A percentile compares a stretch with the other conserved stretches of the same genome.
Evolutionary conservation across 2,113 vertebrate genomes (phyloP).

Genomic region (Ceratotherium simum): DNA sequence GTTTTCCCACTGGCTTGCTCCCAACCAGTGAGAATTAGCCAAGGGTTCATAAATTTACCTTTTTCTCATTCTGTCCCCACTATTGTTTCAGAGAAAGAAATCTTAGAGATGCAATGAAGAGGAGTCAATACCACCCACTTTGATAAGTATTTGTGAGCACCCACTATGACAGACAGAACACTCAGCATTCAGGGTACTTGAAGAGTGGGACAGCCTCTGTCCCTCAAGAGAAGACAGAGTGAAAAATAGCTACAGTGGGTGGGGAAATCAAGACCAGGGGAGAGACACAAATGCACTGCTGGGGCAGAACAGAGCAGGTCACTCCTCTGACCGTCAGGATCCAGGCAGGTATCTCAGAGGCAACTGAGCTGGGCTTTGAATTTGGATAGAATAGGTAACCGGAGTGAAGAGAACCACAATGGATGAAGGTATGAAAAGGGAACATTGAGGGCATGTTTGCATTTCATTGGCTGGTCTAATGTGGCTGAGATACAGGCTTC

Average conservation of each 20-base stretch:
- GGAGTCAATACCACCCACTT: not conserved
- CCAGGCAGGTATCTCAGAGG: not conserved
- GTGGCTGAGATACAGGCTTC: not conserved
- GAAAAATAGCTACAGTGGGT: too few relatives aligned
- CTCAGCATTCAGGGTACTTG: not conserved
- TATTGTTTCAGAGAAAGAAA: too few relatives aligned
- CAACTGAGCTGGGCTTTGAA: not conserved
- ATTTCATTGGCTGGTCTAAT: not conserved
- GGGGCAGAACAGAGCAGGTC: not conserved
- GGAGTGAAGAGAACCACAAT: not conserved
- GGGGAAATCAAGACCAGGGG: not conserved
- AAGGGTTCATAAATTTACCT: not conserved
- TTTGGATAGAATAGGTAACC: not conserved
- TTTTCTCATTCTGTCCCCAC: not conserved
- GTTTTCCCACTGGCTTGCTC: accelerated
- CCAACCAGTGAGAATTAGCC: not conserved
- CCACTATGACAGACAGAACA: not conserved
- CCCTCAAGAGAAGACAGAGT: not conserved
- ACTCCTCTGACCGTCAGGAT: not conserved
- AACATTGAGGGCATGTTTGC: not conserved
- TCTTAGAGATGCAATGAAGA: too few relatives aligned
- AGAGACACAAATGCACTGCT: accelerated
- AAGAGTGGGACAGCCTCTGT: too few relatives aligned
- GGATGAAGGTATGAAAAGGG: not conserved
- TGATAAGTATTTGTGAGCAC: not conserved